These are phyloP conservation scores for Pholis gunnellus DNA, from an alignment of 2,113 vertebrate species.

Conservation along the genomic window DNA sequence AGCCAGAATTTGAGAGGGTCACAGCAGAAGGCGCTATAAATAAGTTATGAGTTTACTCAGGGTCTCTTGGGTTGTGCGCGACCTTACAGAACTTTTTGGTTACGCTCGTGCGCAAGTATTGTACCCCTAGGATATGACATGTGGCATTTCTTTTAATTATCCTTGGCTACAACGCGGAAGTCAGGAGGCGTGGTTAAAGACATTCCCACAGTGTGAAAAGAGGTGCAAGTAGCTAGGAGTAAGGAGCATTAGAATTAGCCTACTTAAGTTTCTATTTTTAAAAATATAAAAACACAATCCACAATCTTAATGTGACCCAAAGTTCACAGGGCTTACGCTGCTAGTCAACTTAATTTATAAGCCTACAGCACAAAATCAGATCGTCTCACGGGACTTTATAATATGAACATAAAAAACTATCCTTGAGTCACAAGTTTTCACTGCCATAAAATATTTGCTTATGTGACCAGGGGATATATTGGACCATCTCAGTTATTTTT, in stretches of 20 bases:
- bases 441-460: background rate
- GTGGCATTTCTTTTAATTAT: background rate
- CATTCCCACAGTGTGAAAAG: too few relatives aligned
- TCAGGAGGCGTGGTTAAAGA: constrained; percentile 26
- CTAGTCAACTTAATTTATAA: background rate
- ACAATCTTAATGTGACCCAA: too few relatives aligned
- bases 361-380: background rate
- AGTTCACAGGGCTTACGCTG: too few relatives aligned
- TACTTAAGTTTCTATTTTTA: too few relatives aligned
- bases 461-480: too few relatives aligned
- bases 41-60: background rate
- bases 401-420: background rate
- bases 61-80: background rate
- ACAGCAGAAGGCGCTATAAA: too few relatives aligned
- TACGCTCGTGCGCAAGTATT: background rate
- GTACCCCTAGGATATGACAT: background rate
- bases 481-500: background rate
- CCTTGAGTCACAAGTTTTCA: background rate
- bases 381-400: background rate
- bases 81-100: background rate
- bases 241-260: too few relatives aligned
- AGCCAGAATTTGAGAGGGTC: background rate
- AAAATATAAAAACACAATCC: too few relatives aligned
- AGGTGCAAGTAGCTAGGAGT: background rate
- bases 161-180: constrained; percentile 35